Conservation (phyloP, 2,113 vertebrate species). For the Serinus canaria region DNA sequence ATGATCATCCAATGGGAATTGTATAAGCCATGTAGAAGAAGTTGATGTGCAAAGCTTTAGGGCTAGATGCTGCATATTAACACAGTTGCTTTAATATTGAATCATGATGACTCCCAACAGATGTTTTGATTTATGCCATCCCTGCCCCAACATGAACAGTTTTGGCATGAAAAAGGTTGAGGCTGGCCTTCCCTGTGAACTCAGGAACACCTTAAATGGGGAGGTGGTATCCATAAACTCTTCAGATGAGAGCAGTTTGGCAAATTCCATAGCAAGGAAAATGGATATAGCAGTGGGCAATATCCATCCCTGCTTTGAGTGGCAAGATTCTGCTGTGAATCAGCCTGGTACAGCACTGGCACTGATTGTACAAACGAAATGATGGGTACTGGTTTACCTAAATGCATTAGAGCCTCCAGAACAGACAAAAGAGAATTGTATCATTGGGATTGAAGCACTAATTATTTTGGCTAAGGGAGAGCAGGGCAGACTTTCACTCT, state of each 20-base stretch:
- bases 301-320: not conserved
- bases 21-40: not conserved
- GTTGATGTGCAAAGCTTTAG: not conserved
- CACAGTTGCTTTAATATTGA: not conserved
- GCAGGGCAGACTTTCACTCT: not conserved
- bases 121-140: not conserved
- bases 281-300: not conserved
- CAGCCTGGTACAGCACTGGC: not conserved
- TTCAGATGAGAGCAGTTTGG: not conserved
- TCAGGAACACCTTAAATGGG: not conserved
- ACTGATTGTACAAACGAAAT: not conserved
- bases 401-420: not conserved
- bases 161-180: not conserved
- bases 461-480: not conserved
- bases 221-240: not conserved
- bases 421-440: not conserved
- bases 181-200: not conserved
- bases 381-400: not conserved
- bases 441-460: not conserved
- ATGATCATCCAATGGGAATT: accelerated
- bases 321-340: not conserved
- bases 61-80: not conserved
- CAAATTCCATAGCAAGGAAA: not conserved
- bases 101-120: not conserved
- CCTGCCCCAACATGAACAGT: not conserved